Percentiles rank a stretch among this genome's conserved stretches.
Evolutionary conservation across 2,797 vertebrate species (phyloP).

Genomic region (Florisuga fusca): DNA sequence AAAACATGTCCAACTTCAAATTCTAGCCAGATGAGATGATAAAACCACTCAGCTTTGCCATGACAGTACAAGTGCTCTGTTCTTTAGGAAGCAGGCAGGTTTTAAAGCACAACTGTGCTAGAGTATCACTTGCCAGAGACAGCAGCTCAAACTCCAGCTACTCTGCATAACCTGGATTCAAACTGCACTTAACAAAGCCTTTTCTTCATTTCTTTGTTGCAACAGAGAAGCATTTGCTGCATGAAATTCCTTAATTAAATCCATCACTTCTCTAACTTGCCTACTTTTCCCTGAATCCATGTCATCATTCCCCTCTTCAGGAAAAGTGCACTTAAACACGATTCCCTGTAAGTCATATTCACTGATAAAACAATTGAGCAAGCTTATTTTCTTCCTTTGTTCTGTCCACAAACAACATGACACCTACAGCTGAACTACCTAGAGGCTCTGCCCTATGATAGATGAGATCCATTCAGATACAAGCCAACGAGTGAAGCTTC

Average conservation of each 20-base stretch:
- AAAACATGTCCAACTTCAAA: not conserved
- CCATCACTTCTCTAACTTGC: not conserved
- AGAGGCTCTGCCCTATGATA: not conserved
- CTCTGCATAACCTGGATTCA: not conserved
- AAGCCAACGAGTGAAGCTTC: not conserved
- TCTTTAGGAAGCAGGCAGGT: not conserved
- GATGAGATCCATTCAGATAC: not conserved
- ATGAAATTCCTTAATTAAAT: not conserved
- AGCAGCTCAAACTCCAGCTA: slow-evolving; percentile 3
- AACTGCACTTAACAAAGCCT: not conserved
- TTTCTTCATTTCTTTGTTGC: not conserved
- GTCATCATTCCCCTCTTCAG: not conserved
- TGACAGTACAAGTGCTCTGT: not conserved
- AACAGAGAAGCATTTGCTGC: not conserved
- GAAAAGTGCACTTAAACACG: not conserved
- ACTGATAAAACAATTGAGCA: not conserved
- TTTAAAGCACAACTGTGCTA: not conserved
- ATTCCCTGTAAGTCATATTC: not conserved
- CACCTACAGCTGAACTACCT: not conserved
- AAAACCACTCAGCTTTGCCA: not conserved
- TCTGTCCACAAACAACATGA: not conserved
- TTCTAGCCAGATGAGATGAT: not conserved
- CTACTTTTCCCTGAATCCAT: not conserved
- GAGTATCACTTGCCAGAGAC: not conserved
- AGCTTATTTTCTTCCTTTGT: not conserved